These are phyloP conservation scores for Zenarchopterus dispar DNA, from an alignment of 2,797 vertebrate genomes.

Conservation along the genomic window DNA sequence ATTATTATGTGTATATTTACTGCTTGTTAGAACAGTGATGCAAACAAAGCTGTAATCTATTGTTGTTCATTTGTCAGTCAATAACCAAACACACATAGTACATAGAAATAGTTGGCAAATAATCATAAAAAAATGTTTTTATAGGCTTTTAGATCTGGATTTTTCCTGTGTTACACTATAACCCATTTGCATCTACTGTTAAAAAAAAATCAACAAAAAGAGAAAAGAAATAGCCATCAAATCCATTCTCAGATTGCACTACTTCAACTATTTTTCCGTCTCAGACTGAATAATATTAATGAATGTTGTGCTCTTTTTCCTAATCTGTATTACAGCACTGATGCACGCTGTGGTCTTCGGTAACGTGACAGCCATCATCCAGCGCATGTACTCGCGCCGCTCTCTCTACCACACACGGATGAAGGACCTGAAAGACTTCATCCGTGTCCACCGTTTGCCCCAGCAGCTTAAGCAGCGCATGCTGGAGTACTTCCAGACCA, in stretches of 20 bases:
- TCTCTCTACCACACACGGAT: constrained; percentile 96
- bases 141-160: too few relatives aligned
- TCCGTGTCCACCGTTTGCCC: constrained; percentile 91
- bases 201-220: too few relatives aligned
- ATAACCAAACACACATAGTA: constrained; percentile 4
- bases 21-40: constrained; percentile 15
- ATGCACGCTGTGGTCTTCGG: constrained; percentile 98
- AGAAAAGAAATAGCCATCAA: too few relatives aligned
- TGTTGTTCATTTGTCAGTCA: neutral
- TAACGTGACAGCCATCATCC: constrained; percentile 98
- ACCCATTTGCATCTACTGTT: too few relatives aligned
- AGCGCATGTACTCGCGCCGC: constrained; percentile 96
- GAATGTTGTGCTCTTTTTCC: neutral
- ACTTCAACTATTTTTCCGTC: neutral
- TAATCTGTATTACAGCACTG: constrained; percentile 80
- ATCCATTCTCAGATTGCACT: too few relatives aligned
- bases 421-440: constrained; percentile 98
- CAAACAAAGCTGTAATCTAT: constrained; percentile 12
- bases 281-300: neutral
- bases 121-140: neutral
- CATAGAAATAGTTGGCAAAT: neutral
- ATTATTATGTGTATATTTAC: constrained; percentile 17
- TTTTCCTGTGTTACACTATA: too few relatives aligned
- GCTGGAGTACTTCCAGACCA: constrained; percentile 98
- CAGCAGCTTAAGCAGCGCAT: constrained; percentile 95